Evolutionary conservation across 2,113 vertebrate species (phyloP), one percentile per base, ranked within the genome.

Genomic region (Alexandromys fortis): DNA sequence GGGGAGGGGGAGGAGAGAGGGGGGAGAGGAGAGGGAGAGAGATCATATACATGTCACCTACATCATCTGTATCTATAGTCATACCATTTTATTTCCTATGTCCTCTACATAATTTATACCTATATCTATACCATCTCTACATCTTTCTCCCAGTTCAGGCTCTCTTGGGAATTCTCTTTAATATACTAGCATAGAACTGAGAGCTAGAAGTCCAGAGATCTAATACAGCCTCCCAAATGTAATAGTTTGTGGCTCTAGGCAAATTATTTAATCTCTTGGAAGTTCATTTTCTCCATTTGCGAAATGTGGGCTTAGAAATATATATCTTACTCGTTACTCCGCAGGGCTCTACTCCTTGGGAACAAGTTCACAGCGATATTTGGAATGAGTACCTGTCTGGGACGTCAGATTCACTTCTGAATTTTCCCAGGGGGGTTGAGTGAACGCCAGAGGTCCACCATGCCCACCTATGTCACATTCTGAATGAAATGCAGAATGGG

Each of bases 1-100:
- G 10, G 9, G 33, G 16, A n/a, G 26, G 12, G 0, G 47, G 1
- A 30, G 2, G 17, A 7, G 28, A 30, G 2, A 4, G n/a, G 38
- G 42, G 42, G 2, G 19, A 16, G 10, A 3, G 42, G 38, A 65
- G 2, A 67, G 22, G 38, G 12, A 52, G 16, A 33, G 17, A 78
- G 28, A 11, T 35, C 14, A 49, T 3, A 13, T 49, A 13, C 49
- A 49, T 49, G 30, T 77, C 38, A 47, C 47, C 45, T 35, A 22
- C n/a, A 22, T n/a, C 33, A 81, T n/a, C 19, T 70, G 6, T 52
- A 24, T 52, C 45, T 52, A 38, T 58, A 58, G 58, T 58, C 58
- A 58, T 6, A 58, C 58, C 19, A 58, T 58, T 58, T 63, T 19
- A 33, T 28, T 11, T 12, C 24, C 35, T 65, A 3, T 5, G 16